Base-by-base conservation (phyloP, 1,140 invertebrate species). In the Diorhabda carinulata region DNA sequence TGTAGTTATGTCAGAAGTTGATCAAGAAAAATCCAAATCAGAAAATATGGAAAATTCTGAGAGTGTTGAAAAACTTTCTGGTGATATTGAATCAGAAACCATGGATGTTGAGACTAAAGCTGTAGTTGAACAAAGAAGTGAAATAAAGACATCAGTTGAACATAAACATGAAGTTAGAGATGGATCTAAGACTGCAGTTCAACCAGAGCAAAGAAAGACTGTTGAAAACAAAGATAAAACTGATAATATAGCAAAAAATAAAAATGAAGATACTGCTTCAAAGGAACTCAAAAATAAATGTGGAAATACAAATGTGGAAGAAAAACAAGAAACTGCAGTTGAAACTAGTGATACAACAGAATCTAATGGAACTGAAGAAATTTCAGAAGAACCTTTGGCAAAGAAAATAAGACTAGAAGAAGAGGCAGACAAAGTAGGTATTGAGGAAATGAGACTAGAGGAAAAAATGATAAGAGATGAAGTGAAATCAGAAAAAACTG, bases 281-380 rank as follows among this genome's bases (percentile, higher is more conserved):
- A 85, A 87, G 9, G 88, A 89, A 78, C 88, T 87, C 3, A 88
- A 90, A 82, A 87, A 87, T 72, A 87, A 90, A 61, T 87, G 88
- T 8, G 88, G 90, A 78, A 88, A 89, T 75, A 88, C 45, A 6
- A 44, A 67, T 25, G 42, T 58, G 47, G 56, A 41, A n/a, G 9
- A 56, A 64, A 44, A 57, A 74, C 63, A 59, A 59, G 74, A 58
- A n/a, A 57, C 59, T 45, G 70, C 58, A 42, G 64, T 8, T 43
- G 25, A 45, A 41, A 40, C 64, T 67, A 41, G 45, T 40, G 47
- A 64, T 43, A 61, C 70, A 65, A 43, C 65, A 25, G 25, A 25
- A 25, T 25, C 25, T 25, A 25, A 25, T 25, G 25, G n/a, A 52
- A 4, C n/a, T 3, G 47, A 52, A 52, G 47, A 52, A 52, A 52